Evolutionary conservation across 92 coral and sea anemone species (phyloP), one percentile per base, ranked within the genome.

Genomic region (Blastomussa wellsi): DNA sequence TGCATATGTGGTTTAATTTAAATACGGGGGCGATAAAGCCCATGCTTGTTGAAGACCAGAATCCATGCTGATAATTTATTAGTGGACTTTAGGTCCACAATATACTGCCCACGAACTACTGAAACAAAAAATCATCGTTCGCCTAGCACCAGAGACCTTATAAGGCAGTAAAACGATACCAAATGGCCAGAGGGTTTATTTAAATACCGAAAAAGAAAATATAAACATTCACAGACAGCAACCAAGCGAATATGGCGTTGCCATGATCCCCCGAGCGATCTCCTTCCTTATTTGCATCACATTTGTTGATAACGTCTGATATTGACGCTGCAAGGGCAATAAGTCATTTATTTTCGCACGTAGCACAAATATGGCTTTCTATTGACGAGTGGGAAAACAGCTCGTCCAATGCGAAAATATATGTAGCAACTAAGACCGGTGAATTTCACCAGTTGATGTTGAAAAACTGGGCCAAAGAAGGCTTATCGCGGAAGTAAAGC

Each of bases 311-410:
- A 29, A 62, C 68, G 68, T 10, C 35, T 62, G 35, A 60, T 60
- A 71, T 71, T 71, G 47, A 39, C 15, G 9, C 47, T 71, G 28
- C 22, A 71, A 38, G 26, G 28, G 47, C 36, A 8, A 71, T 19
- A 22, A 66, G 72, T 66, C 19, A 35, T 38, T 71, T 71, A 39
- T 38, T 71, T 71, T 19, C 76, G 29, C 76, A 71, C 76, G 51
- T 37, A 19, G 15, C 44, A 37, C 48, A 71, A 13, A 19, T 13
- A 4, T 37, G 41, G 7, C 26, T 6, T 22, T 38, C 48, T 38
- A 11, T 17, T 8, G 76, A 38, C 35, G 13, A 62, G 28, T 1
- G n/a, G 16, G 68, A 11, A 26, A 62, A 62, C 28, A 55, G 31
- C 66, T 24, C 66, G 31, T 60, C 22, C 4, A 57, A 57, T 19